These are phyloP conservation scores for Malaclemys terrapin DNA, from an alignment of 2,113 vertebrate genomes.

Conservation along the genomic window DNA sequence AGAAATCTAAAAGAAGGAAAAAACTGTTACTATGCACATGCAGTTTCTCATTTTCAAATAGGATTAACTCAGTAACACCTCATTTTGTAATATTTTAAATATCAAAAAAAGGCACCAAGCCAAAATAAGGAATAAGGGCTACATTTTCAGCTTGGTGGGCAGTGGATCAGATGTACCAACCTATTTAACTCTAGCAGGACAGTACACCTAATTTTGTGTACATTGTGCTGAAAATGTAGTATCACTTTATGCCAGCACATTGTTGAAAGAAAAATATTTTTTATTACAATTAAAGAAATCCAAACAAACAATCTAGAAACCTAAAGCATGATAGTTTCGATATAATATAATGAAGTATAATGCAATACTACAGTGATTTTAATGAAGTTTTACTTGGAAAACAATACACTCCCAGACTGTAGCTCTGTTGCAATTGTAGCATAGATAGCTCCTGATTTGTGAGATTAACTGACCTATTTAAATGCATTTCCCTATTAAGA, in stretches of 20 bases:
- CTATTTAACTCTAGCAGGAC: conserved; percentile 36
- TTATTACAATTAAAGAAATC: neutral
- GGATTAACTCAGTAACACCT: neutral
- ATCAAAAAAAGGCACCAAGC: neutral
- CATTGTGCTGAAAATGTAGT: neutral
- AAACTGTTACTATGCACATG: neutral
- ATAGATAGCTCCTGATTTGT: conserved; percentile 45
- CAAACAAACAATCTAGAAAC: neutral
- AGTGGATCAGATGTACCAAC: neutral
- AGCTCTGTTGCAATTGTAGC: neutral
- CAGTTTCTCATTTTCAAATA: neutral
- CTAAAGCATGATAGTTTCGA: neutral
- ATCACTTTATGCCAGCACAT: neutral
- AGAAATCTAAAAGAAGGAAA: neutral
- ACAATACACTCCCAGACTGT: conserved; percentile 11
- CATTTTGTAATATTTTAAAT: conserved; percentile 10
- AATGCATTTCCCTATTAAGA: conserved; percentile 64
- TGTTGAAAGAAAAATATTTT: neutral
- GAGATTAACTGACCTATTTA: conserved; percentile 73
- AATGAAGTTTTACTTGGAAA: conserved; percentile 47
- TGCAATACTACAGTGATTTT: neutral
- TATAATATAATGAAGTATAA: neutral
- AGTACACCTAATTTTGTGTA: conserved; percentile 1
- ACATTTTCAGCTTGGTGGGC: conserved; percentile 24
- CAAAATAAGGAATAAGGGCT: conserved; percentile 37